A percentile compares a stretch with the other conserved stretches of the same genome.
phyloP scores from a whole-genome alignment of 2,888 invertebrate genomes.

The Conistra vaccinii region DNA sequence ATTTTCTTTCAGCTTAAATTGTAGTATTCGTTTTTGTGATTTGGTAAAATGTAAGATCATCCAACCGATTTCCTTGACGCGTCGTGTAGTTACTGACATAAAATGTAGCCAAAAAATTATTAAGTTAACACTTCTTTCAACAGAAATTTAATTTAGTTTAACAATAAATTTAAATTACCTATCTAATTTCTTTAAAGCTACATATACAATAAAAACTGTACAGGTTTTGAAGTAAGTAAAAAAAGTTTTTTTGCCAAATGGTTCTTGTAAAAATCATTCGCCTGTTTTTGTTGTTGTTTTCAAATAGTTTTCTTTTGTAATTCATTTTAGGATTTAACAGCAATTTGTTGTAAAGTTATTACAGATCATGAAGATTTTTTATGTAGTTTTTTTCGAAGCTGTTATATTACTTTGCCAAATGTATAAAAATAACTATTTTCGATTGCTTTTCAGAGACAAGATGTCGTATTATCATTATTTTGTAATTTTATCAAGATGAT shows the following conservation, averaged over 20 bases:
- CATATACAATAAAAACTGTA: slow-evolving; percentile 24
- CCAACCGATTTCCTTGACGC: not conserved
- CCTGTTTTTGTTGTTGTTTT: slow-evolving; percentile 54
- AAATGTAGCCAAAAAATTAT: slow-evolving; percentile 12
- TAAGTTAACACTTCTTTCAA: not conserved
- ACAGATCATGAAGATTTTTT: slow-evolving; percentile 18
- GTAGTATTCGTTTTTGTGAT: slow-evolving; percentile 5
- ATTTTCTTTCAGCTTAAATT: slow-evolving; percentile 10
- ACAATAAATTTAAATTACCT: slow-evolving; percentile 41
- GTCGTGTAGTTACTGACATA: not conserved
- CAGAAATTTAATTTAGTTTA: slow-evolving; percentile 31
- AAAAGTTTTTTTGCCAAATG: slow-evolving; percentile 4
- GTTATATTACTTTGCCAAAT: not conserved
- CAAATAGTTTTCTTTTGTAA: slow-evolving; percentile 35
- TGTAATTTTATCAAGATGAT: slow-evolving; percentile 50
- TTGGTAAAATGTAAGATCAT: not conserved
- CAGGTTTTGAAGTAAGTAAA: not conserved
- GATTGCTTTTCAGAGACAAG: slow-evolving; percentile 11
- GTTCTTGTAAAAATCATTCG: slow-evolving; percentile 32
- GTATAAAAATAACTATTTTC: slow-evolving; percentile 14
- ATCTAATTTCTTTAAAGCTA: slow-evolving; percentile 33
- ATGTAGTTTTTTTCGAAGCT: slow-evolving; percentile 2
- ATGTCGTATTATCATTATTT: slow-evolving; percentile 25
- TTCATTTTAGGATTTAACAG: slow-evolving; percentile 1
- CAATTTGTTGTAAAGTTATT: slow-evolving; percentile 3